These are phyloP conservation scores for Prunella fulvescens DNA, from an alignment of 2,113 vertebrate genomes.

Conservation along the genomic window DNA sequence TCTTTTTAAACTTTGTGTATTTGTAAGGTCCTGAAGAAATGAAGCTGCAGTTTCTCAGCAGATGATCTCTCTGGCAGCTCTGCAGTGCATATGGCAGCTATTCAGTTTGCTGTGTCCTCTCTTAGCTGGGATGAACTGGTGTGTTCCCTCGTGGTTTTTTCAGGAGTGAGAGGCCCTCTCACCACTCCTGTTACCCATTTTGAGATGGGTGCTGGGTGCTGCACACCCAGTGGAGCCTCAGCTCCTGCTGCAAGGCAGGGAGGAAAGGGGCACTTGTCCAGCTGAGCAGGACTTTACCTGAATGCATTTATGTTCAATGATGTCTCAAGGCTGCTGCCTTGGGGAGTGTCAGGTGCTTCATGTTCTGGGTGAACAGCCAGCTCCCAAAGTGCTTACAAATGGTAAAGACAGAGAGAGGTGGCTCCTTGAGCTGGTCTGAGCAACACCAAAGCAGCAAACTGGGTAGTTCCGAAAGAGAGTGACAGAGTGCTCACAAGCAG, in stretches of 20 bases:
- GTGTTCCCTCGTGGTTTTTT: background rate
- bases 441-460: background rate
- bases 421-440: background rate
- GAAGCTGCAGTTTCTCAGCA: background rate
- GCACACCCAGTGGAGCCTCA: background rate
- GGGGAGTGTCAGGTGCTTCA: background rate
- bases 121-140: background rate
- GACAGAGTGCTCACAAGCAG: background rate
- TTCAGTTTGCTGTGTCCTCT: background rate
- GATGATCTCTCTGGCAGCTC: background rate
- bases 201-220: background rate
- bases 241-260: background rate
- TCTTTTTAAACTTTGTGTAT: background rate
- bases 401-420: background rate
- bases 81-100: background rate
- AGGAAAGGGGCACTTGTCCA: background rate
- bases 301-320: background rate
- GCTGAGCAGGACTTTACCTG: background rate
- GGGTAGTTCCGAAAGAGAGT: background rate
- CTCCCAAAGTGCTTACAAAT: background rate
- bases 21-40: background rate
- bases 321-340: background rate
- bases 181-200: rapidly evolving
- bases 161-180: background rate
- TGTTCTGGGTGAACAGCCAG: background rate